phyloP scores from a whole-genome alignment of 1,140 invertebrate species.

The Spodoptera litura region DNA sequence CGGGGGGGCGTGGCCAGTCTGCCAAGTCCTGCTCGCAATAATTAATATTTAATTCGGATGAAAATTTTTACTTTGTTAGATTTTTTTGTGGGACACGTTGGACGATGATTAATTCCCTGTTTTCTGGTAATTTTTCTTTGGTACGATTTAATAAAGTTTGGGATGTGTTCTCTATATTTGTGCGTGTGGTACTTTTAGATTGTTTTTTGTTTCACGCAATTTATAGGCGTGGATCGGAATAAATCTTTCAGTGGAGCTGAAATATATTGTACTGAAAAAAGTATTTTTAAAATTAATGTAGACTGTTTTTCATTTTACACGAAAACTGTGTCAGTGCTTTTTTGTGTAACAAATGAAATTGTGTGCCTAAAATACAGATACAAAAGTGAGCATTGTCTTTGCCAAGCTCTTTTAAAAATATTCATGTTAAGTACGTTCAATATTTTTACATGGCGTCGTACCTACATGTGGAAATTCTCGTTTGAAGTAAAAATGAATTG shows the following conservation, averaged over 20 bases:
- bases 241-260: conserved; percentile 26
- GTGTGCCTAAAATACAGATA: no score
- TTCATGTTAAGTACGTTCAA: no score
- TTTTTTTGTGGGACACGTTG: conserved; percentile 38
- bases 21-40: conserved; percentile 41
- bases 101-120: conserved; percentile 41
- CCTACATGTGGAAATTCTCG: not conserved
- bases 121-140: conserved; percentile 33
- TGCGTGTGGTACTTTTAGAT: conserved; percentile 13
- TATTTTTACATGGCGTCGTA: not conserved
- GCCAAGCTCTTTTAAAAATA: no score
- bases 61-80: conserved; percentile 44
- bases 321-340: not conserved
- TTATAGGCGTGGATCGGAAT: conserved; percentile 22
- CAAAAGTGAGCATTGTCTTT: no score
- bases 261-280: conserved; percentile 16
- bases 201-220: conserved; percentile 25
- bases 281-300: conserved; percentile 4
- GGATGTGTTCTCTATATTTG: conserved; percentile 10
- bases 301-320: conserved; percentile 15
- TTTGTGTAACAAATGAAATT: no score
- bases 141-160: conserved; percentile 27
- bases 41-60: conserved; percentile 48
- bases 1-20: conserved; percentile 31
- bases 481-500: not conserved